Percentiles rank a stretch among this genome's conserved stretches.
phyloP scores from a whole-genome alignment of 1,140 invertebrate species.

The Caenorhabditis briggsae region DNA sequence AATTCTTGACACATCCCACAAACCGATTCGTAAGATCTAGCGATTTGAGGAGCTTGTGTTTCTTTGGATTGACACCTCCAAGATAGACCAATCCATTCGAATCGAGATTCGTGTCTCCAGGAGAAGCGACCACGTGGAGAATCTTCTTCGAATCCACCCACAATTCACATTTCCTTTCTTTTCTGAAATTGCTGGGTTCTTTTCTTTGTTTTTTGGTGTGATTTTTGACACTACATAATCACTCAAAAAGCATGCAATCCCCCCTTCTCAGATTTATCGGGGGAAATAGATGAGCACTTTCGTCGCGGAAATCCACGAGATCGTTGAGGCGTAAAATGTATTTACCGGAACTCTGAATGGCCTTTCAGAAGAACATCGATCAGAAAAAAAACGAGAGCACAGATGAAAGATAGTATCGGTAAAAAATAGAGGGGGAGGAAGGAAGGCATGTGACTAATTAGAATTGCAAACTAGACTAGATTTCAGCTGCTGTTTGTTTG shows the following conservation, averaged over 20 bases:
- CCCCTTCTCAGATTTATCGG: neutral
- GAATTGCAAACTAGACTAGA: constrained; percentile 1
- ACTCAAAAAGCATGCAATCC: constrained; percentile 2
- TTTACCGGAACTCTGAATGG: constrained; percentile 9
- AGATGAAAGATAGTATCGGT: neutral
- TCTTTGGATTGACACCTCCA: constrained; percentile 49
- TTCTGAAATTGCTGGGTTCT: neutral
- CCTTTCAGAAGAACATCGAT: constrained; percentile 29
- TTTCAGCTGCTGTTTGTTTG: neutral
- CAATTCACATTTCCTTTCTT: constrained; percentile 43
- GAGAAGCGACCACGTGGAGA: constrained; percentile 51
- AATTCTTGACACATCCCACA: constrained; percentile 16
- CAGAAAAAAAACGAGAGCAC: neutral
- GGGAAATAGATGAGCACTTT: constrained; percentile 17
- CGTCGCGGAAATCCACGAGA: neutral
- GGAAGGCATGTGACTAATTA: neutral
- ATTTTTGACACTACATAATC: neutral
- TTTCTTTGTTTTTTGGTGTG: neutral
- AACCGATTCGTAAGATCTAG: constrained; percentile 3
- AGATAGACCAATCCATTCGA: constrained; percentile 59
- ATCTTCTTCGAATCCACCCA: constrained; percentile 47
- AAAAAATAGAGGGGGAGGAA: neutral
- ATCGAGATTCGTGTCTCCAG: constrained; percentile 57
- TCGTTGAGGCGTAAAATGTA: constrained; percentile 40
- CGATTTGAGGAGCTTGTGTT: constrained; percentile 33